These are phyloP conservation scores for Ptilonorhynchus violaceus DNA, from an alignment of 2,113 vertebrate genomes.

Conservation along the genomic window DNA sequence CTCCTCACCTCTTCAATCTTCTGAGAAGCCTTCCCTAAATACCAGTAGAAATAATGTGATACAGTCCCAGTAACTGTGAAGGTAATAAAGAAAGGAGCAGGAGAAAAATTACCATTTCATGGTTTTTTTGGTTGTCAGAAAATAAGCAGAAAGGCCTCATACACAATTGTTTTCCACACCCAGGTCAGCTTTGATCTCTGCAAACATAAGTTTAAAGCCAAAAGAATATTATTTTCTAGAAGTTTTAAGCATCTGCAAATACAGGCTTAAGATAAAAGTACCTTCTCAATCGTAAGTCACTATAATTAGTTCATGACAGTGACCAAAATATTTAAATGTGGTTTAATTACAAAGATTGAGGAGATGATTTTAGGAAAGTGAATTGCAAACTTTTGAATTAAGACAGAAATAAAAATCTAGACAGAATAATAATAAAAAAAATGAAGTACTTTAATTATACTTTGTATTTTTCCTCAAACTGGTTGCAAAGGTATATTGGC, in stretches of 20 bases:
- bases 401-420: not conserved
- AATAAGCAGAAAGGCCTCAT: not conserved
- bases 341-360: constrained; percentile 30
- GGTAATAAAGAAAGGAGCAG: not conserved
- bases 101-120: not conserved
- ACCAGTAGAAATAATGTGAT: not conserved
- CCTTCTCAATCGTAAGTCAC: not conserved
- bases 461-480: not conserved
- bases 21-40: not conserved
- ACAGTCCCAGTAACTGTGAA: not conserved
- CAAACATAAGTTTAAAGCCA: not conserved
- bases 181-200: not conserved
- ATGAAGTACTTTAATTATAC: not conserved
- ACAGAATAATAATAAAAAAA: not conserved
- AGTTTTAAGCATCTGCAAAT: not conserved
- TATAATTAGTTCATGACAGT: constrained; percentile 25
- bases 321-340: constrained; percentile 41
- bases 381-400: not conserved
- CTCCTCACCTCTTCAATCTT: not conserved
- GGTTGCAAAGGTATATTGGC: not conserved
- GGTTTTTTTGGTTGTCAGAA: not conserved
- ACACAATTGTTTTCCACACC: not conserved
- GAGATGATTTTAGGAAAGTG: not conserved
- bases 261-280: constrained; percentile 1
- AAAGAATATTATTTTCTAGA: not conserved